Conservation (phyloP, 37 sponge, comb jelly and placozoan species). For the Ianthella basta region DNA sequence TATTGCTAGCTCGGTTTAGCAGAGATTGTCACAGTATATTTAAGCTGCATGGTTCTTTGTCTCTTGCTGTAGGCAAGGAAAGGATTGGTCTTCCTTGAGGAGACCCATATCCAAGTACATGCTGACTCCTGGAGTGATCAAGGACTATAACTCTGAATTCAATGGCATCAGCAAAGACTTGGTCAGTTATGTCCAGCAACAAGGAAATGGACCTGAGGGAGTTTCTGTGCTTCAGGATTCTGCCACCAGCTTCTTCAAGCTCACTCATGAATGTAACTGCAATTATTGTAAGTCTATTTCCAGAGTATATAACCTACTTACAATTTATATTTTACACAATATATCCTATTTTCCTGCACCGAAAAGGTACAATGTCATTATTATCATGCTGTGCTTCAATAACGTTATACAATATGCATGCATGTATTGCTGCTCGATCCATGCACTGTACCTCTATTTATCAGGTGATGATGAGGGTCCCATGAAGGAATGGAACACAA, state of each 20-base stretch:
- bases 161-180: constrained; percentile 49
- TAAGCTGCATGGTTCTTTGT: background rate
- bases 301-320: too few species aligned
- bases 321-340: too few species aligned
- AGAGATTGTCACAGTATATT: background rate
- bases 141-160: constrained; percentile 37
- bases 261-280: constrained; percentile 26
- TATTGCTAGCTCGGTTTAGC: background rate
- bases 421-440: too few species aligned
- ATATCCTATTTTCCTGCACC: too few species aligned
- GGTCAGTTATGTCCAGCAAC: constrained; percentile 10
- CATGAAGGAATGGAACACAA: too few species aligned
- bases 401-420: too few species aligned
- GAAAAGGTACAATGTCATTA: too few species aligned
- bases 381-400: too few species aligned
- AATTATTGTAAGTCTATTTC: too few species aligned
- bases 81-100: constrained; percentile 57
- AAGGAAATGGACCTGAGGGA: background rate
- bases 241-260: constrained; percentile 10
- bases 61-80: constrained; percentile 40
- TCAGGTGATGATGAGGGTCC: too few species aligned
- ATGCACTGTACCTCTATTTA: too few species aligned
- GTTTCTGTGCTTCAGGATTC: background rate
- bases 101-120: constrained; percentile 66
- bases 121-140: constrained; percentile 37